Evolutionary conservation across 1,140 invertebrate species (phyloP).

Genomic region (Idris sp.): DNA sequence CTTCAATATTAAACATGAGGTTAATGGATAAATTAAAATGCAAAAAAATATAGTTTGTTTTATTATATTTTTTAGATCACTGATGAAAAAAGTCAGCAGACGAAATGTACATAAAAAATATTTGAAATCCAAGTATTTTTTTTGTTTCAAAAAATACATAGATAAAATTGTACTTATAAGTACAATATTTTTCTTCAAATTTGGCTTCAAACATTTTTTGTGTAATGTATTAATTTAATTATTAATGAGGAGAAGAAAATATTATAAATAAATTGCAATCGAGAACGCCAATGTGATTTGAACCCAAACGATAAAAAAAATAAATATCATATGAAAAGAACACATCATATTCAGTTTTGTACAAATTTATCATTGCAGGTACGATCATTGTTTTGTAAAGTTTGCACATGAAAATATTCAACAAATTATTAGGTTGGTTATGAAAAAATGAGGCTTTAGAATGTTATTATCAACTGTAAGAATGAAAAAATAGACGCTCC

Average conservation of each 20-base stretch:
- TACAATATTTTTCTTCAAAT: no score
- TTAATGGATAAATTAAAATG: no score
- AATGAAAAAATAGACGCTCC: slow-evolving; percentile 33
- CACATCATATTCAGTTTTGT: slow-evolving; percentile 15
- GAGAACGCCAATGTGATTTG: slow-evolving; percentile 10
- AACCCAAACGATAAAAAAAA: slow-evolving; percentile 1
- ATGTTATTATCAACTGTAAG: no score
- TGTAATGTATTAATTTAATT: no score
- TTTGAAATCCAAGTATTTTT: no score
- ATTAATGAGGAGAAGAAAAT: slow-evolving; percentile 37
- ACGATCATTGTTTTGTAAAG: slow-evolving; percentile 29
- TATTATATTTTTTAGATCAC: background rate
- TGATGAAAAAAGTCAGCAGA: slow-evolving; percentile 41
- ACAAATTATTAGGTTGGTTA: no score
- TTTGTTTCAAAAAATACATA: no score
- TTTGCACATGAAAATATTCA: slow-evolving; percentile 15
- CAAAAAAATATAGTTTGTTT: slow-evolving; percentile 6
- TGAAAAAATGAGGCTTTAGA: no score
- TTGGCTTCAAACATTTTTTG: no score
- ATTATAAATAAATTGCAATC: slow-evolving; percentile 13
- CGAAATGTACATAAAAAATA: no score
- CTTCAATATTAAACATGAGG: no score
- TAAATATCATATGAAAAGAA: slow-evolving; percentile 22
- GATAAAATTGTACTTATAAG: no score
- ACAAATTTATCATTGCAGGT: slow-evolving; percentile 44